Base-by-base conservation (phyloP, 2,888 invertebrate genomes). In the Aplocera efformata region DNA sequence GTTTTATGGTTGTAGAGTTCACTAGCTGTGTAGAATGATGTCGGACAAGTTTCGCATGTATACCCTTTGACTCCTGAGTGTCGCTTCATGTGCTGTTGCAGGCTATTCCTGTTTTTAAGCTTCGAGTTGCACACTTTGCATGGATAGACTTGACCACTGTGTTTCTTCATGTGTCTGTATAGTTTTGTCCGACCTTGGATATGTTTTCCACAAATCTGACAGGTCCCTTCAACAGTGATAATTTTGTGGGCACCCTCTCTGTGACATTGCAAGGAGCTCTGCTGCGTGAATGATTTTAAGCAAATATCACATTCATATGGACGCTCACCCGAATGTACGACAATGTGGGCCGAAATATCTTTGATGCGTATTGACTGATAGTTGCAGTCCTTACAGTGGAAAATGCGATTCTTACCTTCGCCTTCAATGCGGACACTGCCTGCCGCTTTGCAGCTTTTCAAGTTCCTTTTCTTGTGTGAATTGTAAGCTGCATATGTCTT, bases 1-100 rank as follows among this genome's bases (percentile, higher is more conserved):
- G 61, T 55, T 39, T 56, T 70, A 31, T 85, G 85, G 28, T 76
- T 80, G 6, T 68, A 66, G 0, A 86, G 58, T 44, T 83, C 84
- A 0, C 69, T 58, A 1, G 56, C 31, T 0, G 80, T 78, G 32
- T 58, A 81, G 40, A 79, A 85, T 9, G 75, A 63, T 4, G 70
- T 63, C 0, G 79, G 75, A 51, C 85, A 86, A 7, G 58, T 58
- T 34, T 84, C 84, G 58, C 85, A 85, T 0, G 78, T 65, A 37
- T 49, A 79, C 0, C 68, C 57, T 42, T 75, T 81, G 0, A 72
- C 50, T 0, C 75, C 79, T 1, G 58, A 60, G 34, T 85, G 85
- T 7, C 85, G 49, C 30, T 60, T 51, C 70, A 83, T 72, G 29
- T 86, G 85, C 1, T 48, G 43, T 0, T 35, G 38, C 6, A 77